These are phyloP conservation scores for Tenrec ecaudatus DNA, from an alignment of 2,113 vertebrate genomes.

Conservation along the genomic window DNA sequence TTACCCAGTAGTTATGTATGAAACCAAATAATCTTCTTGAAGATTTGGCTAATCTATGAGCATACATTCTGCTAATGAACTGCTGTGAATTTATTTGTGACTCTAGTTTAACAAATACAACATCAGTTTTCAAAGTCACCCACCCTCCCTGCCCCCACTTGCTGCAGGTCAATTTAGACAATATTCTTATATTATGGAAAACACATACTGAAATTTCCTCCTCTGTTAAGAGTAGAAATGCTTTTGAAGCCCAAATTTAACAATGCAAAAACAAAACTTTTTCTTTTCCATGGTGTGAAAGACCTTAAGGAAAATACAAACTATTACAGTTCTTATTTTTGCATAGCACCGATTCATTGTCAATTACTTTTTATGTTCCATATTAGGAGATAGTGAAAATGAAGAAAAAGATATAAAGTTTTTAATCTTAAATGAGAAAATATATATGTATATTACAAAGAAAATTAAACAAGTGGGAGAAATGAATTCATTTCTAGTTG, in stretches of 20 bases:
- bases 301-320: neutral
- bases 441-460: too few relatives aligned
- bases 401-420: neutral
- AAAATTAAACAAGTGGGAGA: neutral
- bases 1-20: too few relatives aligned
- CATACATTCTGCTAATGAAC: neutral
- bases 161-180: neutral
- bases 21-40: too few relatives aligned
- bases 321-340: neutral
- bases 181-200: neutral
- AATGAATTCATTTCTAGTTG: neutral
- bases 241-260: neutral
- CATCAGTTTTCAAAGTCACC: neutral
- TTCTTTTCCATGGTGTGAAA: neutral
- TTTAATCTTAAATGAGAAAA: too few relatives aligned
- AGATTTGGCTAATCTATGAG: too few relatives aligned
- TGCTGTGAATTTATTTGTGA: neutral
- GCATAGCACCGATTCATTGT: neutral
- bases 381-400: neutral
- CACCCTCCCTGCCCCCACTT: neutral
- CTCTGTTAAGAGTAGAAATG: neutral
- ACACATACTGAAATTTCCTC: neutral
- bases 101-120: neutral
- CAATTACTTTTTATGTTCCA: neutral
- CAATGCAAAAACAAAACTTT: too few relatives aligned